Evolutionary conservation across 2,888 invertebrate species (phyloP), one percentile per base, ranked within the genome.

Genomic region (Caenorhabditis sp.): DNA sequence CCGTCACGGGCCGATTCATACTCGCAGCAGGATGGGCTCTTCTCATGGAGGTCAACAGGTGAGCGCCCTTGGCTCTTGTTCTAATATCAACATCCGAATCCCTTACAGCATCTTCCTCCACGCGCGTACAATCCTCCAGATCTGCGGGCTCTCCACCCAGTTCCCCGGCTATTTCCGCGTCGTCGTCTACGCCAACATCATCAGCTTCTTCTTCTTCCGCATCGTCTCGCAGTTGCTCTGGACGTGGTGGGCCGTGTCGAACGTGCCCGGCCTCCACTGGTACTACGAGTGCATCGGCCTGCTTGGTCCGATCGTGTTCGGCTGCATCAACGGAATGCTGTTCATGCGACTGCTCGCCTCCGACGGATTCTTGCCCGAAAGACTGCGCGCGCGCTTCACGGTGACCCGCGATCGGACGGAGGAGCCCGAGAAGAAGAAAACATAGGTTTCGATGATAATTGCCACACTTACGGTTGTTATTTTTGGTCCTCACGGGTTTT

Each of bases 11-110:
- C 35, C 74, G 75, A 41, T 85, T 86, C 58, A 61, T 81, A 6
- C 61, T 84, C 9, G 84, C 81, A 35, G 82, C 81, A 27, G 83
- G 83, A 35, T 87, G 87, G 84, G 85, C 85, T 4, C 70, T 87
- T 9, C 65, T 86, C n/a, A 87, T 87, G 87, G 87, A 87, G 59
- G 78, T 86, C 30, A 87, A 85, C 77, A 87, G 86, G 85, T 83
- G 22, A 30, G 39, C 9, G 5, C 15, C 9, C 11, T 20, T n/a
- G n/a, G 20, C 24, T 30, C 15, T 5, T 11, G 22, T 7, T 39
- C 20, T 26, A 41, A 62, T 26, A 26, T 13, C 41, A 17, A 45
- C 17, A 32, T 20, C 35, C n/a, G 11, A 6, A 2, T 9, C 27
- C 20, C 55, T 79, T 85, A n/a, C 62, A 86, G 86, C 72, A 77